These are phyloP conservation scores for Drosophila lacteicornis DNA, from an alignment of 1,140 invertebrate species.

Conservation along the genomic window DNA sequence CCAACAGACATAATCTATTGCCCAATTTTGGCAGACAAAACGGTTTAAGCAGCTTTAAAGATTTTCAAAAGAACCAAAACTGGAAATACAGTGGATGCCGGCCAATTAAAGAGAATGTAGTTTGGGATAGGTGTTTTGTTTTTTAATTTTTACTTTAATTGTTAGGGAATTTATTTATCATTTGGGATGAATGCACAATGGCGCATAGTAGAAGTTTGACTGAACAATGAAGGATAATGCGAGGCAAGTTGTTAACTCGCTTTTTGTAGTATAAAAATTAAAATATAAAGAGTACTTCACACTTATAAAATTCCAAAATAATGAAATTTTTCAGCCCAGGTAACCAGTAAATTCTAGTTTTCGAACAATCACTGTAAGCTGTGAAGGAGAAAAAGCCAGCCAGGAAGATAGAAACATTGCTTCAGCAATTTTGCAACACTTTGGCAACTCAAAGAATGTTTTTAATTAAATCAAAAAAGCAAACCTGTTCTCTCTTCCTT, in stretches of 20 bases:
- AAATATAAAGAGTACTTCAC: too few species aligned
- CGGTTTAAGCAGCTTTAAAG: slow-evolving; percentile 24
- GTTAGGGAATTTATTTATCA: not conserved
- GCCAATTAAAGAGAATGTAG: not conserved
- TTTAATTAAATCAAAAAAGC: slow-evolving; percentile 80
- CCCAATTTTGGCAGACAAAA: slow-evolving; percentile 36
- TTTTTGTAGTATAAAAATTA: too few species aligned
- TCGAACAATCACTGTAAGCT: not conserved
- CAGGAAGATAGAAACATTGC: slow-evolving; percentile 40
- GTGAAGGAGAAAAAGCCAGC: not conserved
- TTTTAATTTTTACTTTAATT: too few species aligned
- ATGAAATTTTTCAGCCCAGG: too few species aligned
- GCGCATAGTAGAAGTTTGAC: not conserved
- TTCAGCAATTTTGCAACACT: slow-evolving; percentile 69
- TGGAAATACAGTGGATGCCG: too few species aligned
- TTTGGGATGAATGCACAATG: not conserved
- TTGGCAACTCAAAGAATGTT: slow-evolving; percentile 74
- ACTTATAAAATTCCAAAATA: not conserved
- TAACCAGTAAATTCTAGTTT: not conserved
- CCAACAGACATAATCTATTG: slow-evolving; percentile 49
- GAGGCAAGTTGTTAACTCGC: too few species aligned
- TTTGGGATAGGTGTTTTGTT: too few species aligned
- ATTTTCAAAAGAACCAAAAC: not conserved
- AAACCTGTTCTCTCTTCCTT: slow-evolving; percentile 9
- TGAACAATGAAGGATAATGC: too few species aligned